Evolutionary conservation across 1,140 invertebrate species (phyloP), one percentile per base, ranked within the genome.

Genomic region (Anastrepha obliqua): DNA sequence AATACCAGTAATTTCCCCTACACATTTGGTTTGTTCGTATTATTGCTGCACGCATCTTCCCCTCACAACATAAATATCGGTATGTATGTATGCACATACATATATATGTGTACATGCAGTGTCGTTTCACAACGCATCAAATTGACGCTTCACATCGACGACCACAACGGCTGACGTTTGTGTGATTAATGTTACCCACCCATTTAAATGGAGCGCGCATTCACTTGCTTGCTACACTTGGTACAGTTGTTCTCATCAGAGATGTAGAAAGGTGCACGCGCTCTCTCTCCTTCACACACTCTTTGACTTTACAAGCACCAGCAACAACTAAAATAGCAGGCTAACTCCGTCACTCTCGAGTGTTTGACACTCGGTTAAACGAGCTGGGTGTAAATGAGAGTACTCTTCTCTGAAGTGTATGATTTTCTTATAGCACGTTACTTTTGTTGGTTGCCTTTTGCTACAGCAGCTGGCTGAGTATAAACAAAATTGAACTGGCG

Each of bases 151-250:
- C 67, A 44, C 67, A 74, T 55, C 74, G 47, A 81, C 44, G 74
- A 81, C 74, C 74, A 20, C 74, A 81, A 81, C 17, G 29, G 47
- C 74, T 81, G 74, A 81, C 74, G 51, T 81, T 81, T 17, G 74
- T 81, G 74, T 81, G 74, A 81, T 81, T 81, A 81, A 81, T 81
- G 74, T 60, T 86, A 42, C 59, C 85, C 58, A 62, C 85, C 85
- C 85, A 59, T 86, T 60, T 86, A 86, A 86, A 62, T 86, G 85
- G 58, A 86, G 85, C 85, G 59, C 15, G 39, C 42, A 47, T 47
- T 44, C 59, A 60, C 59, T 86, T 62, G 55, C 58, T 42, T 86
- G 59, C 51, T 20, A 9, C 47, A 39, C 39, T 60, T 7, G 29
- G 58, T 62, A 86, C 85, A 42, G 55, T 62, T 60, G 44, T 42